phyloP scores from a whole-genome alignment of 2,797 vertebrate genomes.

The Crocodylus rhombifer region DNA sequence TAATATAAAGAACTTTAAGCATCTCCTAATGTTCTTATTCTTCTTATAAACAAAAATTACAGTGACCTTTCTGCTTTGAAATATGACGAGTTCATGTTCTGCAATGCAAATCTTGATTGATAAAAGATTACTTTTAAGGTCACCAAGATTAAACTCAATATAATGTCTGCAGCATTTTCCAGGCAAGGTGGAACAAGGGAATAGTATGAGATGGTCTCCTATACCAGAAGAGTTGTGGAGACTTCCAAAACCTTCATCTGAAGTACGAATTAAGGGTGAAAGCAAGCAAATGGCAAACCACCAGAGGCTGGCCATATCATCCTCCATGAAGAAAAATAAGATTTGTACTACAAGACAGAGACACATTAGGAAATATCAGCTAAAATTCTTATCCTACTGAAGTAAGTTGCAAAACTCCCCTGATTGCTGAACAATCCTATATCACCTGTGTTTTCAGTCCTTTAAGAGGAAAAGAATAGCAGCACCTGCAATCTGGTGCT shows the following conservation, averaged over 20 bases:
- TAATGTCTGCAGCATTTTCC: background rate
- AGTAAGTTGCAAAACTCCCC: background rate
- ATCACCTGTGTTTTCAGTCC: too few species aligned
- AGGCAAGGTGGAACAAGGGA: background rate
- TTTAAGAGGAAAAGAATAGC: too few species aligned
- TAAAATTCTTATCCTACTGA: background rate
- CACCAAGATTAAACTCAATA: too few species aligned
- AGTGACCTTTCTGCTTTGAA: background rate
- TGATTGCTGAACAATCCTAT: too few species aligned
- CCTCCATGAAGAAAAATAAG: background rate
- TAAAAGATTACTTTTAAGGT: background rate
- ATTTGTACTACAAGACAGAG: background rate
- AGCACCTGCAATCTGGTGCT: too few species aligned
- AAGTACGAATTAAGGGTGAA: background rate
- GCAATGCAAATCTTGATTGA: background rate
- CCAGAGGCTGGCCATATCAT: background rate
- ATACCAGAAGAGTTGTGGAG: background rate
- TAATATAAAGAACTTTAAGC: background rate
- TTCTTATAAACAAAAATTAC: background rate
- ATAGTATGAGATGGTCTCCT: background rate
- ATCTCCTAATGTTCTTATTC: background rate
- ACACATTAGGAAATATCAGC: too few species aligned
- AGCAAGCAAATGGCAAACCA: background rate
- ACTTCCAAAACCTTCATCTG: background rate
- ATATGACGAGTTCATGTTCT: background rate